Percentiles rank a stretch among this genome's conserved stretches.
Conservation (phyloP, 2,888 invertebrate species). For the Polydrusus tereticollis region DNA sequence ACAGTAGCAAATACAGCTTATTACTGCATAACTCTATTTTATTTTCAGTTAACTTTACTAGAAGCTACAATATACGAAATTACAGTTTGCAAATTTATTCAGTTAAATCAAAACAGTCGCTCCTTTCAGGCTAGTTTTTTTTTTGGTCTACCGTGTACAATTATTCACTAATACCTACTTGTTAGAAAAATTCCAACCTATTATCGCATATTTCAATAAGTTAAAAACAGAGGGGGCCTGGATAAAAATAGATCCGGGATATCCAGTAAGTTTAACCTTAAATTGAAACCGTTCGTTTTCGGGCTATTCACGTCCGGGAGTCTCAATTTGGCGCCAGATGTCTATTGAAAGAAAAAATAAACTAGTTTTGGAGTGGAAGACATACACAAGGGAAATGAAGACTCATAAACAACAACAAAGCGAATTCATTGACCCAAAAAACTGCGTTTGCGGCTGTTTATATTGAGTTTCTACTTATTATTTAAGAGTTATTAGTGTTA, state of each 20-base stretch:
- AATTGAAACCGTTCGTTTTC: constrained; percentile 4
- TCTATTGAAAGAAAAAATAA: constrained; percentile 13
- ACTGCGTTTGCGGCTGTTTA: neutral
- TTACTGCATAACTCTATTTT: no score
- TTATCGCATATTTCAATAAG: neutral
- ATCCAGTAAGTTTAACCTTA: constrained; percentile 8
- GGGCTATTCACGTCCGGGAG: constrained; percentile 6
- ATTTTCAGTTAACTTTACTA: no score
- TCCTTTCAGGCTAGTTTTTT: no score
- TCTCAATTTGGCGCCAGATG: constrained; percentile 12
- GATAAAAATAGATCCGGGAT: neutral
- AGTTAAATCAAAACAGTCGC: no score
- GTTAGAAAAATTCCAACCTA: neutral
- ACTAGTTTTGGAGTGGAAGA: constrained; percentile 5
- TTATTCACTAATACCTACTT: neutral
- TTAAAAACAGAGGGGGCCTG: neutral
- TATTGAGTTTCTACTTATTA: no score
- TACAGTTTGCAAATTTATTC: no score
- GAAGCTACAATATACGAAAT: no score
- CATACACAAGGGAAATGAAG: constrained; percentile 1
- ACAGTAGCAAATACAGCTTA: no score
- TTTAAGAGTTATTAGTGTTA: no score
- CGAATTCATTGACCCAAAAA: constrained; percentile 2
- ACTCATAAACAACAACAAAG: constrained; percentile 18
- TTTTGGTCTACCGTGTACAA: no score